Evolutionary conservation across 2,888 invertebrate genomes (phyloP).

Genomic region (Plebejus argus): DNA sequence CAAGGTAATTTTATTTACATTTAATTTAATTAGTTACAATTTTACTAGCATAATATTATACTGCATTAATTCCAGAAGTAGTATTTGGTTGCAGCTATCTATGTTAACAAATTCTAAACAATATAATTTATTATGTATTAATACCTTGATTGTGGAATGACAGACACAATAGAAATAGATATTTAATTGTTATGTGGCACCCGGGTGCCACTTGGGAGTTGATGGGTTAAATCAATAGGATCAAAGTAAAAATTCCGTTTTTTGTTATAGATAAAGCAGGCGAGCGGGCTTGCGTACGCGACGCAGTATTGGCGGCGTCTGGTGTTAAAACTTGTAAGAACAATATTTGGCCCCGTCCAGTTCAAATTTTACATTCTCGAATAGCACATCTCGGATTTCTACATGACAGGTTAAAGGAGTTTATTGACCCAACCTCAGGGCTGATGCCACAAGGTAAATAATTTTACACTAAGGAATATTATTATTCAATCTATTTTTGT

Average conservation of each 20-base stretch:
- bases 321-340: conserved; percentile 91
- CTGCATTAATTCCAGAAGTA: no score
- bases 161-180: no score
- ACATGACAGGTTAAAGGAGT: conserved; percentile 90
- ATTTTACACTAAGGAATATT: background rate
- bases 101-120: no score
- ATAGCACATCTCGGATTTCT: conserved; percentile 93
- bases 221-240: no score
- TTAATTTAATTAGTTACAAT: background rate
- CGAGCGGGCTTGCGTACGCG: conserved; percentile 81
- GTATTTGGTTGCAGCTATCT: no score
- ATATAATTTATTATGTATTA: no score
- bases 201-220: no score
- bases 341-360: conserved; percentile 62
- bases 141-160: no score
- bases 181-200: no score
- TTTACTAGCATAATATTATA: background rate
- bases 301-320: conserved; percentile 92
- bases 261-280: conserved; percentile 47
- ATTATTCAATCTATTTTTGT: background rate
- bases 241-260: background rate
- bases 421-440: conserved; percentile 87
- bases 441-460: conserved; percentile 77
- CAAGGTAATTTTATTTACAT: conserved; percentile 50
- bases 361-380: conserved; percentile 85